Base-by-base conservation (phyloP, 2,888 invertebrate species). In the Cataglyphis rosenhaueri region DNA sequence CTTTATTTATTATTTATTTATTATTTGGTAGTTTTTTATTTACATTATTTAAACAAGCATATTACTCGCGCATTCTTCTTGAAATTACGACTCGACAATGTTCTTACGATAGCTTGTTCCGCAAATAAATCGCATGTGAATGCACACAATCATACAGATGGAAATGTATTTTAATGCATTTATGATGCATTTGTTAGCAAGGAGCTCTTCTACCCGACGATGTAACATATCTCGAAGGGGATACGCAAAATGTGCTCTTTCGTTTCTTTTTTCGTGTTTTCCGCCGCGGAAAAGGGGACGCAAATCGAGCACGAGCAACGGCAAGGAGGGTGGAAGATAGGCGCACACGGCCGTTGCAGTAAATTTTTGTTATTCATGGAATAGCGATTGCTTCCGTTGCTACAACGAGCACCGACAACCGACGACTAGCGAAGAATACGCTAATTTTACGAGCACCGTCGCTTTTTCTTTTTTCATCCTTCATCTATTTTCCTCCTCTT, bases 331-430 rank as follows among this genome's bases (percentile, higher is more conserved):
- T 66, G 38, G 55, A 48, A 75, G 70, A 82, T 61, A 68, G 44
- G 65, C 29, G 76, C 41, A 84, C 84, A 84, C 78, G 55, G 74
- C 62, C 73, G 85, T 82, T 81, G 89, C 84, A 88, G 86, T 87
- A 91, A 91, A 92, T 90, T 92, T 93, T 93, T 92, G 90, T 92
- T 93, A 93, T 93, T 93, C 93, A 93, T 93, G 92, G 91, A 93
- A 93, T 91, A 92, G 91, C 92, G 90, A 93, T 93, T 93, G 92
- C 92, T 91, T 91, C 90, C 89, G 89, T 88, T 82, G 85, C 84
- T 83, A 83, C 82, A 84, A 85, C 90, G 85, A 87, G 74, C 88
- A 84, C 85, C 89, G 85, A 87, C 88, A 83, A 83, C 83, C 86
- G 79, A 86, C 89, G 75, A 85, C 84, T 83, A 75, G 85, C 88